phyloP scores from a whole-genome alignment of 2,888 invertebrate genomes.

The Patella ulyssiponensis region DNA sequence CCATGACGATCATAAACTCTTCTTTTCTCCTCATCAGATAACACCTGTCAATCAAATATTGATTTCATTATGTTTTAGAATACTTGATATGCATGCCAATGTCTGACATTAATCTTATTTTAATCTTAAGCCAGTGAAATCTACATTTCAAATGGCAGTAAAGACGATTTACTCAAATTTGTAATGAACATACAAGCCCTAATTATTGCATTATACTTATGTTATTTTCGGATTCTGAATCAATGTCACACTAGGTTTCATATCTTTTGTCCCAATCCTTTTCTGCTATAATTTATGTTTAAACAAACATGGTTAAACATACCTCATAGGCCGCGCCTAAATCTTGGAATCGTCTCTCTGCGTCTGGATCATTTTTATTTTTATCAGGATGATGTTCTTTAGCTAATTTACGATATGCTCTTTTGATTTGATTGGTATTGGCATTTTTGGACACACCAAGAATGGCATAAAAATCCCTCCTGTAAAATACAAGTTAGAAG shows the following conservation, averaged over 20 bases:
- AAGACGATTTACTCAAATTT: too few relatives aligned
- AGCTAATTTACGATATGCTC: conserved; percentile 94
- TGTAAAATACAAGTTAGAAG: conserved; percentile 53
- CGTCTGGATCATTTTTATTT: conserved; percentile 93
- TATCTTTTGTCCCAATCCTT: not conserved
- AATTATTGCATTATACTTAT: not conserved
- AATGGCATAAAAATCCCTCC: conserved; percentile 95
- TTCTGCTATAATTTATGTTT: not conserved
- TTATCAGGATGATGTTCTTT: conserved; percentile 98
- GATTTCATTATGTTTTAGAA: too few relatives aligned
- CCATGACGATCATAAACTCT: conserved; percentile 96
- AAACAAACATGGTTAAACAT: not conserved
- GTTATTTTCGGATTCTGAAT: not conserved
- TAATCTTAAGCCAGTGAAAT: too few relatives aligned
- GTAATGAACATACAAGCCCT: too few relatives aligned
- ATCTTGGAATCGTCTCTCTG: conserved; percentile 95
- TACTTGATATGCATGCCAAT: too few relatives aligned
- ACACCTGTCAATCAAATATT: conserved; percentile 73
- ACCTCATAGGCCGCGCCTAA: conserved; percentile 96
- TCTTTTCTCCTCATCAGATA: conserved; percentile 92
- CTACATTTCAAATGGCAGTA: too few relatives aligned
- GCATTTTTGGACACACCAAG: conserved; percentile 89
- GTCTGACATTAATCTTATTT: too few relatives aligned
- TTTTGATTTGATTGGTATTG: conserved; percentile 94
- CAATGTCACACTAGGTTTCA: not conserved